These are phyloP conservation scores for Sarcophaga subvicina DNA, from an alignment of 2,888 invertebrate species.

Conservation along the genomic window DNA sequence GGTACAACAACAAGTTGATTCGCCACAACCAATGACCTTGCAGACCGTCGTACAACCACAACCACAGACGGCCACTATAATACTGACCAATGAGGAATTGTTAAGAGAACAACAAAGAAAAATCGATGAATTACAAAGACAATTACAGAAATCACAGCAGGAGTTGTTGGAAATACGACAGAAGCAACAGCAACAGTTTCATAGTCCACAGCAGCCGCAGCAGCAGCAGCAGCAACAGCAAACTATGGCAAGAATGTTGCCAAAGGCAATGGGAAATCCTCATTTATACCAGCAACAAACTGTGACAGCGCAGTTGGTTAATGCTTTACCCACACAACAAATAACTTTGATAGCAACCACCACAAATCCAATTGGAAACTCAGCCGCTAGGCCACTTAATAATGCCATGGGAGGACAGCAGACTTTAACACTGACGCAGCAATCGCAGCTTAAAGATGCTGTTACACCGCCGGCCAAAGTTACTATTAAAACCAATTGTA, in stretches of 20 bases:
- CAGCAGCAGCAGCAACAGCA: slow-evolving; percentile 72
- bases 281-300: slow-evolving; percentile 70
- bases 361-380: slow-evolving; percentile 29
- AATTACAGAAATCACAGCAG: slow-evolving; percentile 89
- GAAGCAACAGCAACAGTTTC: slow-evolving; percentile 82
- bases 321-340: slow-evolving; percentile 77
- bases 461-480: slow-evolving; percentile 73
- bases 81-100: slow-evolving; percentile 86
- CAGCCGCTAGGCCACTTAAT: slow-evolving; percentile 10
- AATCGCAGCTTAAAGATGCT: slow-evolving; percentile 70
- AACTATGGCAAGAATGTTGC: slow-evolving; percentile 67
- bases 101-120: slow-evolving; percentile 92
- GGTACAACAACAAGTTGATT: slow-evolving; percentile 80
- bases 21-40: slow-evolving; percentile 76
- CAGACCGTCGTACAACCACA: slow-evolving; percentile 77
- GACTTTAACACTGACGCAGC: slow-evolving; percentile 76
- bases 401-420: slow-evolving; percentile 70
- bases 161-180: slow-evolving; percentile 88
- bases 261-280: slow-evolving; percentile 20
- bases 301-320: slow-evolving; percentile 75
- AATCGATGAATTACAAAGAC: slow-evolving; percentile 93
- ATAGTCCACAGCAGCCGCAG: slow-evolving; percentile 74
- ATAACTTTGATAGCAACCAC: slow-evolving; percentile 79
- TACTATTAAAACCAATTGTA: slow-evolving; percentile 72
- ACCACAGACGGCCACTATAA: slow-evolving; percentile 80